Conservation (phyloP, 1,140 invertebrate genomes). For the Bombus waltoni region DNA sequence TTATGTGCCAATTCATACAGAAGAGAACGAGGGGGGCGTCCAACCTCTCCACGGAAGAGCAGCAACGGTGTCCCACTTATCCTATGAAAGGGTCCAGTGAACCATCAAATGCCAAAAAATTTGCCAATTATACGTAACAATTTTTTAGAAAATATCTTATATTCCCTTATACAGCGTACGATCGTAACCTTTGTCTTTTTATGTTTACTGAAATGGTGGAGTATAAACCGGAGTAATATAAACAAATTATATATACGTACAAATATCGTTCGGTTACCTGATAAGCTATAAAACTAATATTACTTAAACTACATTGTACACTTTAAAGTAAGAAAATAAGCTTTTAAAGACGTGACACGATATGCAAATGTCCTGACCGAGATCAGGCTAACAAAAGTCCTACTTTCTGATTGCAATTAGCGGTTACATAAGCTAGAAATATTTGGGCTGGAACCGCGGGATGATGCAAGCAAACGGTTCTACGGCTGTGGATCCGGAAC, state of each 20-base stretch:
- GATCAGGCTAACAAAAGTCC: conserved; percentile 19
- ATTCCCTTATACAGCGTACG: neutral
- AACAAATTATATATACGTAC: too few species aligned
- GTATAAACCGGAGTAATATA: too few species aligned
- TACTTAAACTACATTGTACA: too few species aligned
- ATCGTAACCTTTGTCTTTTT: neutral
- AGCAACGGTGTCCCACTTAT: neutral
- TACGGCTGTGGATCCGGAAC: conserved; percentile 23
- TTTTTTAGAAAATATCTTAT: neutral
- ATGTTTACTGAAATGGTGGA: neutral
- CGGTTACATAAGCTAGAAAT: conserved; percentile 34
- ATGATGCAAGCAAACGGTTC: conserved; percentile 24
- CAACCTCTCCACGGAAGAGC: neutral
- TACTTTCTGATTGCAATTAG: conserved; percentile 51
- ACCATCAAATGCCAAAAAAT: neutral
- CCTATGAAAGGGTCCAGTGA: neutral
- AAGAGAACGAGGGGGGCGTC: neutral
- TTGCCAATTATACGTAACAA: neutral
- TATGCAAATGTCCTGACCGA: conserved; percentile 4
- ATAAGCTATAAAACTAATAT: too few species aligned
- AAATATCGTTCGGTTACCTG: too few species aligned
- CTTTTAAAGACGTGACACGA: too few species aligned
- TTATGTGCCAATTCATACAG: neutral
- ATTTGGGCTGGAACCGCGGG: conserved; percentile 41
- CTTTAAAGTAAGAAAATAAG: too few species aligned